Evolutionary conservation across 2,113 vertebrate species (phyloP).

Genomic region (Otolemur garnettii): DNA sequence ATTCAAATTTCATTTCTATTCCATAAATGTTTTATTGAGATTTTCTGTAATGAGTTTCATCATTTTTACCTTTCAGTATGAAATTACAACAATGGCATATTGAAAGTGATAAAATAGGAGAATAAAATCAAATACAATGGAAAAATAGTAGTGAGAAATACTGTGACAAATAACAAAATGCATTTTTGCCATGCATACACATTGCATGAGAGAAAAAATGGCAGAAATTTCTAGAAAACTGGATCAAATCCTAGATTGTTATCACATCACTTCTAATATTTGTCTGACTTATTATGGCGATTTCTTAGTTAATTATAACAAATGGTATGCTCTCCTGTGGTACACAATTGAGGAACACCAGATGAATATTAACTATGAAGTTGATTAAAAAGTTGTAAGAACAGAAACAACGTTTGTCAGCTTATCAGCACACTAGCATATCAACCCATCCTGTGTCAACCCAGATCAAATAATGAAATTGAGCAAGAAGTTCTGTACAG

Average conservation of each 20-base stretch:
- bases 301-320: constrained; percentile 65
- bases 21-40: neutral
- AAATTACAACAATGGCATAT: neutral
- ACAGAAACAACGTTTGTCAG: constrained; percentile 51
- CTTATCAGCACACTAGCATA: constrained; percentile 43
- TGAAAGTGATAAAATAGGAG: neutral
- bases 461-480: constrained; percentile 63
- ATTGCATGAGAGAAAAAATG: neutral
- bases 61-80: neutral
- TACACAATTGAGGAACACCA: neutral
- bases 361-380: constrained; percentile 67
- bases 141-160: neutral
- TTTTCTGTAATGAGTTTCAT: neutral
- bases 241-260: constrained; percentile 11
- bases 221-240: neutral
- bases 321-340: constrained; percentile 62
- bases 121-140: neutral
- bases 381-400: constrained; percentile 78
- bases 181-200: neutral
- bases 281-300: neutral
- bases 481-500: neutral
- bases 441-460: constrained; percentile 47
- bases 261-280: constrained; percentile 46
- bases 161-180: neutral
- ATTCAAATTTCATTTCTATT: neutral